phyloP scores from a whole-genome alignment of 2,888 invertebrate genomes.

The Girardia tigrina region DNA sequence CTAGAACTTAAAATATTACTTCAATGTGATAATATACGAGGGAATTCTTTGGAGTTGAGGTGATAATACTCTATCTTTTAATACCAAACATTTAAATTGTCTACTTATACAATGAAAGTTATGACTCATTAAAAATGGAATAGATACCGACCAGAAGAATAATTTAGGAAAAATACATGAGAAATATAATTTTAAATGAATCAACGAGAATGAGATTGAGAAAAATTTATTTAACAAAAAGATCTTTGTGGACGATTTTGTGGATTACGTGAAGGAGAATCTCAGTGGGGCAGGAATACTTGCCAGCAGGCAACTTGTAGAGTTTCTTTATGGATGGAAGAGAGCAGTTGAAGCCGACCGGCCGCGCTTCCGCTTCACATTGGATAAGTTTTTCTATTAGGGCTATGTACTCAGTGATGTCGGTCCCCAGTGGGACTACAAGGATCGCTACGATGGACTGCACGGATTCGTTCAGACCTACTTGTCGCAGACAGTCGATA shows the following conservation, averaged over 20 bases:
- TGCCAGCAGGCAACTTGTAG: not conserved
- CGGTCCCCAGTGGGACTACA: not conserved
- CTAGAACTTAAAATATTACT: too few relatives aligned
- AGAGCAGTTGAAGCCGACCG: not conserved
- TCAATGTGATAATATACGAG: too few relatives aligned
- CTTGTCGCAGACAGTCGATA: not conserved
- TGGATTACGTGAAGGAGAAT: not conserved
- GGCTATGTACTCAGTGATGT: not conserved
- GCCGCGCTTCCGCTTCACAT: not conserved
- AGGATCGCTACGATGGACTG: not conserved
- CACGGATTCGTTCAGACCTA: not conserved
- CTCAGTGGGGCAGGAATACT: not conserved
- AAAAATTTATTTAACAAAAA: slow-evolving; percentile 16
- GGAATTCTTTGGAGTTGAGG: too few relatives aligned
- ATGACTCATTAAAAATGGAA: too few relatives aligned
- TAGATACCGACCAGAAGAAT: too few relatives aligned
- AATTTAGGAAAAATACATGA: too few relatives aligned
- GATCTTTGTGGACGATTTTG: slow-evolving; percentile 16
- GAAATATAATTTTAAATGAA: too few relatives aligned
- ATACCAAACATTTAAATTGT: too few relatives aligned
- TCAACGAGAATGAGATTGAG: too few relatives aligned
- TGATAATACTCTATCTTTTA: too few relatives aligned
- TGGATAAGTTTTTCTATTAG: not conserved
- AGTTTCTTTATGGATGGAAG: not conserved
- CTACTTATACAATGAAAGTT: too few relatives aligned